Evolutionary conservation across 2,113 vertebrate species (phyloP), one percentile per base, ranked within the genome.

Genomic region (Gallinago jamesoni): DNA sequence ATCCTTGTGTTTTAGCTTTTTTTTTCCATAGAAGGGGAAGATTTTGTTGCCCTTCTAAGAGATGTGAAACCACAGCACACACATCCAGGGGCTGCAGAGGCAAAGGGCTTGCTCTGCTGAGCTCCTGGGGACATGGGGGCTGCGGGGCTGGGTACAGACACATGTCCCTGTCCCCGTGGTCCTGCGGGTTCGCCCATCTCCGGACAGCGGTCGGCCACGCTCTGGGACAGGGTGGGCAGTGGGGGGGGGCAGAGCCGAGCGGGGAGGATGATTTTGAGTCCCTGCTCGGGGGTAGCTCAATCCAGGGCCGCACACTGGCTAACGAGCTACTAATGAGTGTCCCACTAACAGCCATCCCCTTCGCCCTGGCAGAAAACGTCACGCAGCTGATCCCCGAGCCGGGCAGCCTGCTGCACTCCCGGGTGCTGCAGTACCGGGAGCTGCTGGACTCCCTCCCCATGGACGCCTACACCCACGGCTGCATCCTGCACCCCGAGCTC

Each of bases 381-480:
- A 97, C 98, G 17, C 98, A 98, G 98, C 98, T 99, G 97, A 98
- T 99, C 93, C 99, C 99, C 0, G 99, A 99, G 79, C 97, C 95
- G 0, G 99, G 98, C 60, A 99, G 98, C 69, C 97, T 98, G 8
- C 98, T 99, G 89, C 98, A 99, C 30, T 98, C 98, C 0, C 98
- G 99, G 15, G 99, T 99, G 96, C 97, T 99, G 97, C 99, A 99
- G 97, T 99, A 99, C 97, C 98, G 99, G 23, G 98, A 99, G 95
- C 98, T 99, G 41, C 98, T 99, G 97, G 99, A 99, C 45, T 99
- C 98, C 0, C 98, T 99, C 63, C 99, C 99, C 94, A 99, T 99
- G 99, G 99, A 99, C 5, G 99, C 99, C 86, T 99, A 99, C 98
- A 99, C 99, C 0, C 99, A 99, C 11, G 99, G 99, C 98, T 99